These are phyloP conservation scores for Anthonomus grandis DNA, from an alignment of 1,140 invertebrate genomes.

Conservation along the genomic window DNA sequence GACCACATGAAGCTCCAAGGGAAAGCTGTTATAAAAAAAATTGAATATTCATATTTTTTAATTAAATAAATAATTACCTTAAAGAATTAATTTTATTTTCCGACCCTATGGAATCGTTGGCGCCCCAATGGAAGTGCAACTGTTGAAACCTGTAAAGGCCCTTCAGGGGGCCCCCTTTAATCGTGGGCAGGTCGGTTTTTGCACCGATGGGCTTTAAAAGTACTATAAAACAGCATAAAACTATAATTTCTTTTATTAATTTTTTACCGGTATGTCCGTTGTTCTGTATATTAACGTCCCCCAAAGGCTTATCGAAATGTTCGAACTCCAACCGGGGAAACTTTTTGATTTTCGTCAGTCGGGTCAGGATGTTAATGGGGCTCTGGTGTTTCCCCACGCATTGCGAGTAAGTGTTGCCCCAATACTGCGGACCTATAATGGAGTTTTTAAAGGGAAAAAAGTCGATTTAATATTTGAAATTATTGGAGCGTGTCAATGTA, in stretches of 20 bases:
- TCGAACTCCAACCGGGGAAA: slow-evolving; percentile 56
- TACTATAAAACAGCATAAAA: slow-evolving; percentile 48
- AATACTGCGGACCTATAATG: slow-evolving; percentile 62
- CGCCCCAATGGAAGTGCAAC: slow-evolving; percentile 80
- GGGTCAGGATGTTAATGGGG: slow-evolving; percentile 75
- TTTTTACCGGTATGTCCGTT: slow-evolving; percentile 72
- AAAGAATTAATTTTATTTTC: slow-evolving; percentile 82
- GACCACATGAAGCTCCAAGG: slow-evolving; percentile 83
- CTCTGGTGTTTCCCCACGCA: slow-evolving; percentile 78
- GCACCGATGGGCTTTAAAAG: slow-evolving; percentile 55
- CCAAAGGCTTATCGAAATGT: slow-evolving; percentile 57
- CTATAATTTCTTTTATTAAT: not conserved
- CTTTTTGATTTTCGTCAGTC: slow-evolving; percentile 58
- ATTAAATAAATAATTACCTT: slow-evolving; percentile 45
- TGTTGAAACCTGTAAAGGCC: slow-evolving; percentile 74
- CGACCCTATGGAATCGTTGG: slow-evolving; percentile 75
- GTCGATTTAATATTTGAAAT: not conserved
- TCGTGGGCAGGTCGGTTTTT: slow-evolving; percentile 50
- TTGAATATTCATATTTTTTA: not conserved
- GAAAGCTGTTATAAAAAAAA: slow-evolving; percentile 56
- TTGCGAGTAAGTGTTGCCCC: slow-evolving; percentile 63
- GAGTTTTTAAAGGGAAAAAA: not conserved
- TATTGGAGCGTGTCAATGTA: not conserved
- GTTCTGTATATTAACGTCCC: slow-evolving; percentile 59
- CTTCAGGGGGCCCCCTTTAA: slow-evolving; percentile 67